A percentile compares a stretch with the other conserved stretches of the same genome.
phyloP scores from a whole-genome alignment of 2,797 vertebrate genomes.

The Acipenser oxyrinchus region DNA sequence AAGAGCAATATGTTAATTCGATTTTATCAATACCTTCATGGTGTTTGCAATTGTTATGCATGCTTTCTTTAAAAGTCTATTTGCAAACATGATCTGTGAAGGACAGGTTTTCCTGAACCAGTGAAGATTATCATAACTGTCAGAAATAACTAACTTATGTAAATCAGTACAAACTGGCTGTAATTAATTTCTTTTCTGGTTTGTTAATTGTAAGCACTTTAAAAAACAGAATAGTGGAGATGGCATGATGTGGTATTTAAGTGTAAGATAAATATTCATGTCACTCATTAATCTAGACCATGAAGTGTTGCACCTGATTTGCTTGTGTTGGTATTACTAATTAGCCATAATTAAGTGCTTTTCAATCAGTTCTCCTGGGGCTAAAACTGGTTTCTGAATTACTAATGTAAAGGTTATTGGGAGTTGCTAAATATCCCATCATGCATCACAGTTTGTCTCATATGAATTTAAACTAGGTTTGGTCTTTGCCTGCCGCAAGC shows the following conservation, averaged over 20 bases:
- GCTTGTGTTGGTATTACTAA: constrained; percentile 51
- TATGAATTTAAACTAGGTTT: constrained; percentile 26
- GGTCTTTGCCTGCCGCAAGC: constrained; percentile 17
- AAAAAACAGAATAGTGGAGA: constrained; percentile 35
- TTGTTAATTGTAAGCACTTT: constrained; percentile 49
- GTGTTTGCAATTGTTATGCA: neutral
- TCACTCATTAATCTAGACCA: constrained; percentile 37
- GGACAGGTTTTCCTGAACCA: neutral
- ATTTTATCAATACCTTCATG: too few relatives aligned
- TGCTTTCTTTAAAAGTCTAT: neutral
- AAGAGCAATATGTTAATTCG: too few relatives aligned
- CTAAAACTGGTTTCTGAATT: constrained; percentile 42
- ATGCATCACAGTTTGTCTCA: constrained; percentile 19
- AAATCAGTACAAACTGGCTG: constrained; percentile 44
- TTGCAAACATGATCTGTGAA: neutral
- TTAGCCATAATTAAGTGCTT: constrained; percentile 53
- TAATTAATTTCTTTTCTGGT: constrained; percentile 37
- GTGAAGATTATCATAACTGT: constrained; percentile 26
- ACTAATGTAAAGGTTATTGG: constrained; percentile 52
- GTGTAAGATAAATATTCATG: constrained; percentile 37
- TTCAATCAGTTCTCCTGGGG: constrained; percentile 38
- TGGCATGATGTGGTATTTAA: constrained; percentile 41
- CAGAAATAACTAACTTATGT: constrained; percentile 57
- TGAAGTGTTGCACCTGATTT: constrained; percentile 44
- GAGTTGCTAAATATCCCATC: constrained; percentile 45